phyloP scores from a whole-genome alignment of 1,140 invertebrate species.

The Lysiphlebus fabarum region DNA sequence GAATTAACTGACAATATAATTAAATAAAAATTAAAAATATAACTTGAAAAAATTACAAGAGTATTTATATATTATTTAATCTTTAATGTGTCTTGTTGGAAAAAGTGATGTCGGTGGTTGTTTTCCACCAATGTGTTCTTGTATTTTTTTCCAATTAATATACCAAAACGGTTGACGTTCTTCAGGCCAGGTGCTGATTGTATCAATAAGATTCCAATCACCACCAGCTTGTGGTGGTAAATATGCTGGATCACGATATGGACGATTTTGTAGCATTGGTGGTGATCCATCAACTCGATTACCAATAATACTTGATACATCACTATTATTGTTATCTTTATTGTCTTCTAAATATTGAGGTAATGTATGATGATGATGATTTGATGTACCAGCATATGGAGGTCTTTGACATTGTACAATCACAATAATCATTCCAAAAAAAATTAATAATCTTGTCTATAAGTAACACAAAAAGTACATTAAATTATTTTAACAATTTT shows the following conservation, averaged over 20 bases:
- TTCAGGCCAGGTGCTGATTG: conserved; percentile 53
- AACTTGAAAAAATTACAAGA: too few relatives aligned
- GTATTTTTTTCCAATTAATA: conserved; percentile 56
- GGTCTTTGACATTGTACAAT: conserved; percentile 32
- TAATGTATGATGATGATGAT: conserved; percentile 29
- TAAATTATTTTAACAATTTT: too few relatives aligned
- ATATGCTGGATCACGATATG: conserved; percentile 28
- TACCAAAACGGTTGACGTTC: conserved; percentile 61
- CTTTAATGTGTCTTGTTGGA: background rate
- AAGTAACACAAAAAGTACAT: conserved; percentile 9
- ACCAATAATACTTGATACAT: background rate
- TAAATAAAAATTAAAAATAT: too few relatives aligned
- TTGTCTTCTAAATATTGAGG: conserved; percentile 29
- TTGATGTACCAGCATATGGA: conserved; percentile 30
- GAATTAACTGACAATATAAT: too few relatives aligned
- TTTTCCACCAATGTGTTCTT: conserved; percentile 36
- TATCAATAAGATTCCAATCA: conserved; percentile 51
- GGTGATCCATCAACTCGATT: background rate
- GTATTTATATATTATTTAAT: too few relatives aligned
- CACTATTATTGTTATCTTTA: background rate
- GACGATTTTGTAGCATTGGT: conserved; percentile 4
- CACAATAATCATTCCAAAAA: conserved; percentile 24
- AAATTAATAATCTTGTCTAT: conserved; percentile 27
- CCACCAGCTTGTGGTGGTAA: conserved; percentile 53
- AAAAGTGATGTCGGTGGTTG: background rate